Percentiles rank a stretch among this genome's conserved stretches.
phyloP scores from a whole-genome alignment of 23 tunicate genomes.

The Phallusia fumigata region DNA sequence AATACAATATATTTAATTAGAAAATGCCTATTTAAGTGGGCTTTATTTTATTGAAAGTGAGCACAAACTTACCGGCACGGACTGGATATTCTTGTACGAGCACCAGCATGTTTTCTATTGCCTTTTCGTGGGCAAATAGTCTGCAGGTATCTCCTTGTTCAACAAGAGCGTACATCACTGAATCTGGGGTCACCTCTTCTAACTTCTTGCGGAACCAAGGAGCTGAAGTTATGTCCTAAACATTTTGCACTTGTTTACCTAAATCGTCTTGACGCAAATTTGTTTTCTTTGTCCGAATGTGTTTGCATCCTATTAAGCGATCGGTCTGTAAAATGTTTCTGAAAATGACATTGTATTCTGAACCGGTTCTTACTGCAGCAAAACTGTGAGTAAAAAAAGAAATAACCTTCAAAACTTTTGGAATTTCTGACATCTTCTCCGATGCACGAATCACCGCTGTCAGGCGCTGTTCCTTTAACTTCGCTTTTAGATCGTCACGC shows the following conservation, averaged over 20 bases:
- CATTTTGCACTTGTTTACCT: background rate
- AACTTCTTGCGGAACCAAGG: conserved; percentile 69
- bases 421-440: background rate
- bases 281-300: too few relatives aligned
- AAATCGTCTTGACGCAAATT: too few relatives aligned
- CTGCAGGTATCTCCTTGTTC: conserved; percentile 53
- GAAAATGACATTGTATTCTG: too few relatives aligned
- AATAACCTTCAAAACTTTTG: conserved; percentile 31
- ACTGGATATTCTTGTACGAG: conserved; percentile 26
- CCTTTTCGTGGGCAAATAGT: conserved; percentile 53
- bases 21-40: background rate
- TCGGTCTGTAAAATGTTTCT: too few relatives aligned
- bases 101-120: conserved; percentile 29
- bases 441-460: conserved; percentile 14
- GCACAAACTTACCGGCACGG: conserved; percentile 5
- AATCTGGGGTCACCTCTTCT: conserved; percentile 27
- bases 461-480: conserved; percentile 29
- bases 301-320: too few relatives aligned
- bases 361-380: too few relatives aligned
- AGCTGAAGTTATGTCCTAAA: conserved; percentile 38
- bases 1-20: too few relatives aligned
- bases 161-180: conserved; percentile 43
- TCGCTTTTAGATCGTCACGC: conserved; percentile 36
- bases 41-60: background rate
- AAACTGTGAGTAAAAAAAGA: too few relatives aligned